These are phyloP conservation scores for Drosophila robusta DNA, from an alignment of 2,888 invertebrate species.

Conservation along the genomic window DNA sequence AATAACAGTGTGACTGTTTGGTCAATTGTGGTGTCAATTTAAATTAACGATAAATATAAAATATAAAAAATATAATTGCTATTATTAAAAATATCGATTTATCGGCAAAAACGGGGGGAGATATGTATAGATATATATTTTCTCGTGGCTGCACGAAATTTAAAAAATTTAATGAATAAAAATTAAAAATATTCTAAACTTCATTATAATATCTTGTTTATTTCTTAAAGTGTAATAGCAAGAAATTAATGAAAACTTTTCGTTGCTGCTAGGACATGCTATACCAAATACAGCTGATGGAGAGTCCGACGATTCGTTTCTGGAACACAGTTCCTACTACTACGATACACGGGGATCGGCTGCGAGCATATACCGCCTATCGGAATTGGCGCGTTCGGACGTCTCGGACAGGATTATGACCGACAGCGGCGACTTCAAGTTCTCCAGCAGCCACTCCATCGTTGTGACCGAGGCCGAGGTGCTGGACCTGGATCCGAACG, in stretches of 20 bases:
- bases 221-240: too few relatives aligned
- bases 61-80: too few relatives aligned
- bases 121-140: too few relatives aligned
- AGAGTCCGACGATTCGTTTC: conserved; percentile 47
- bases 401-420: neutral
- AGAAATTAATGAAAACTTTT: neutral
- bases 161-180: too few relatives aligned
- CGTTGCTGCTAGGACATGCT: conserved; percentile 7
- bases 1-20: too few relatives aligned
- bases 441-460: conserved; percentile 7
- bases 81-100: too few relatives aligned
- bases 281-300: neutral
- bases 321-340: fast-evolving
- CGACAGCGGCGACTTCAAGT: neutral
- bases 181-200: too few relatives aligned
- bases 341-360: fast-evolving
- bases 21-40: too few relatives aligned
- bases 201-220: too few relatives aligned
- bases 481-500: conserved; percentile 3
- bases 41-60: too few relatives aligned
- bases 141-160: too few relatives aligned
- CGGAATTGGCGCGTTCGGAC: conserved; percentile 28
- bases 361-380: fast-evolving
- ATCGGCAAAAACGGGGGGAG: too few relatives aligned
- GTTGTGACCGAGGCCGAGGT: neutral